Percentiles rank a stretch among this genome's conserved stretches.
phyloP scores from a whole-genome alignment of 1,140 invertebrate species.

The Chironomus striatipennis region DNA sequence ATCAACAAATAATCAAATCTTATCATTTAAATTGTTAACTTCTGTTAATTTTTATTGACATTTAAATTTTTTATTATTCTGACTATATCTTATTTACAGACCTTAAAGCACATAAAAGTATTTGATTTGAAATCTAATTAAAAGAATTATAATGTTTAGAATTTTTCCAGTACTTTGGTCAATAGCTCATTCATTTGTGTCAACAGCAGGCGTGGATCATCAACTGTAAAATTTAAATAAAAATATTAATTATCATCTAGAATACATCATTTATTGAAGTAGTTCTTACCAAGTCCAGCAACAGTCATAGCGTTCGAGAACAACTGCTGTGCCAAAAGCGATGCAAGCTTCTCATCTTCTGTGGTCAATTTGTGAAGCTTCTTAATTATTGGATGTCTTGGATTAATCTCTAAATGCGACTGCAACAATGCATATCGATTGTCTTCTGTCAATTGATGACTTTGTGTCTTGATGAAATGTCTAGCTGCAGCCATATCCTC shows the following conservation, averaged over 20 bases:
- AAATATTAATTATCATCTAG: no score
- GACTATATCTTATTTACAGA: no score
- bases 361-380: constrained; percentile 70
- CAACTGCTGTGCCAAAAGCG: constrained; percentile 78
- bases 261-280: not conserved
- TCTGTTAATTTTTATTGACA: no score
- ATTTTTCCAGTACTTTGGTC: constrained; percentile 71
- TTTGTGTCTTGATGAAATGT: constrained; percentile 87
- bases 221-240: constrained; percentile 43
- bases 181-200: constrained; percentile 81
- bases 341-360: constrained; percentile 69
- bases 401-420: constrained; percentile 89
- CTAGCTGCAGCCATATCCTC: constrained; percentile 92
- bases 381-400: constrained; percentile 85
- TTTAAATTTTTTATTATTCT: no score
- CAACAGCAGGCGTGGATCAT: constrained; percentile 80
- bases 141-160: constrained; percentile 40
- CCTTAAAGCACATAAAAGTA: no score
- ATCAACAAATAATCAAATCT: no score
- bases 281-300: constrained; percentile 57
- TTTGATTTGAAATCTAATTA: not conserved
- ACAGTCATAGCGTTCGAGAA: constrained; percentile 92
- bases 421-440: constrained; percentile 78
- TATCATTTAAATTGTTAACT: no score
- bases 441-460: constrained; percentile 74